These are phyloP conservation scores for Pterois miles DNA, from an alignment of 2,797 vertebrate species.

Conservation along the genomic window DNA sequence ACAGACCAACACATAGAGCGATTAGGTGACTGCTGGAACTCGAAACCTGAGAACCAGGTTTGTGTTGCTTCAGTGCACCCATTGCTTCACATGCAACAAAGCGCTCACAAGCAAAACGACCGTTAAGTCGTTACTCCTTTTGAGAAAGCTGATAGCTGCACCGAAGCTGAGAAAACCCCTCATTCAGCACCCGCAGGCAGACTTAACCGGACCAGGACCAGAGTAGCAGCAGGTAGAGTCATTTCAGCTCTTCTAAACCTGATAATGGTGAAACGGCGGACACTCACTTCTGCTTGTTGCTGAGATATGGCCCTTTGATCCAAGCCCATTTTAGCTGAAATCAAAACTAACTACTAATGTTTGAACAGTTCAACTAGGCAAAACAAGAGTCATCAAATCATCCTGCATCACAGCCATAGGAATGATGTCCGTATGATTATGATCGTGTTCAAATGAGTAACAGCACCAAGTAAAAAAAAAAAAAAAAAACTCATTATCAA, in stretches of 20 bases:
- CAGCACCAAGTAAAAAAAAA: not conserved
- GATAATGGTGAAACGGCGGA: not conserved
- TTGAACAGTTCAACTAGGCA: not conserved
- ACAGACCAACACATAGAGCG: not conserved
- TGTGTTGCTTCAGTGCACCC: conserved; percentile 7
- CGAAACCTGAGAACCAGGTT: conserved; percentile 53
- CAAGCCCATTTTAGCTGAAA: not conserved
- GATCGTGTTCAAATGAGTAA: not conserved
- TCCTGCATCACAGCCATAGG: not conserved
- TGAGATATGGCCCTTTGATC: not conserved
- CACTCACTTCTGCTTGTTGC: not conserved
- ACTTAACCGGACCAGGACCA: not conserved
- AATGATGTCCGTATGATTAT: not conserved
- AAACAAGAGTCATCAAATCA: not conserved
- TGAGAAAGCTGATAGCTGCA: conserved; percentile 49
- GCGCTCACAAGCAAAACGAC: conserved; percentile 12
- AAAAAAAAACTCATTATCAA: too few relatives aligned
- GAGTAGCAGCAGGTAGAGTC: not conserved
- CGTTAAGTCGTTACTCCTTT: conserved; percentile 57
- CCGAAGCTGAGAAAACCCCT: not conserved
- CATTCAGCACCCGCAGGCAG: not conserved
- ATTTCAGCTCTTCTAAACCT: not conserved
- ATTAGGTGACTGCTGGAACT: conserved; percentile 30
- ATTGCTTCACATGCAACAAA: conserved; percentile 17
- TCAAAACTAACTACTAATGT: not conserved